phyloP scores from a whole-genome alignment of 2,797 vertebrate genomes.

The Chiloscyllium punctatum region DNA sequence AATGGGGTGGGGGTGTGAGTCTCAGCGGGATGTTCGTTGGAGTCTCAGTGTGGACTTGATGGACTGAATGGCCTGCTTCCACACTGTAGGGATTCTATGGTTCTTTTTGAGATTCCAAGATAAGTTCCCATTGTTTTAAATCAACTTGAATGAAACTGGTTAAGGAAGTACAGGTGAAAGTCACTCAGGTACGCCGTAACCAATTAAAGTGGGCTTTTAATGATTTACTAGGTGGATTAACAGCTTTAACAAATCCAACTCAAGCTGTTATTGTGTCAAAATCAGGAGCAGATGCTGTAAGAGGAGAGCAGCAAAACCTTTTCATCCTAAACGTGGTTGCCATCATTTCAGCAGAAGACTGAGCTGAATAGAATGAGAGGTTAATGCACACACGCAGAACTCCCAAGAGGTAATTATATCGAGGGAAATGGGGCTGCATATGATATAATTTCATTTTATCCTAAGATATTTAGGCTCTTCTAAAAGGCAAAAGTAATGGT shows the following conservation, averaged over 20 bases:
- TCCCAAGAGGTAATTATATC: background rate
- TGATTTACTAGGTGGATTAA: background rate
- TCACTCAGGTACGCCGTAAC: background rate
- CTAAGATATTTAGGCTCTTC: background rate
- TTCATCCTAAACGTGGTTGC: background rate
- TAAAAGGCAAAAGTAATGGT: background rate
- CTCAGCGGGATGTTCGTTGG: too few relatives aligned
- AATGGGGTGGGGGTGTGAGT: too few relatives aligned
- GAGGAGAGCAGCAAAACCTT: background rate
- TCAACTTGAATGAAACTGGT: background rate
- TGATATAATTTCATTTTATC: background rate
- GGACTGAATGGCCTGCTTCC: too few relatives aligned
- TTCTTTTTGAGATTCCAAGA: background rate
- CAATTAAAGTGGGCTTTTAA: conserved; percentile 22
- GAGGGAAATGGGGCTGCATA: background rate
- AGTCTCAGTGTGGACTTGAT: too few relatives aligned
- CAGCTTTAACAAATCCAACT: background rate
- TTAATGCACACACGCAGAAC: background rate
- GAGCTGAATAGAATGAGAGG: background rate
- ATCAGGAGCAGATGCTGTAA: background rate
- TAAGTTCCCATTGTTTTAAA: background rate
- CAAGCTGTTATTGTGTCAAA: background rate
- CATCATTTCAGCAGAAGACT: background rate
- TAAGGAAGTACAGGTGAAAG: background rate
- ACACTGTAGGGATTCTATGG: too few relatives aligned